Conservation (phyloP, 1,140 invertebrate genomes). For the Scylla paramamosain region DNA sequence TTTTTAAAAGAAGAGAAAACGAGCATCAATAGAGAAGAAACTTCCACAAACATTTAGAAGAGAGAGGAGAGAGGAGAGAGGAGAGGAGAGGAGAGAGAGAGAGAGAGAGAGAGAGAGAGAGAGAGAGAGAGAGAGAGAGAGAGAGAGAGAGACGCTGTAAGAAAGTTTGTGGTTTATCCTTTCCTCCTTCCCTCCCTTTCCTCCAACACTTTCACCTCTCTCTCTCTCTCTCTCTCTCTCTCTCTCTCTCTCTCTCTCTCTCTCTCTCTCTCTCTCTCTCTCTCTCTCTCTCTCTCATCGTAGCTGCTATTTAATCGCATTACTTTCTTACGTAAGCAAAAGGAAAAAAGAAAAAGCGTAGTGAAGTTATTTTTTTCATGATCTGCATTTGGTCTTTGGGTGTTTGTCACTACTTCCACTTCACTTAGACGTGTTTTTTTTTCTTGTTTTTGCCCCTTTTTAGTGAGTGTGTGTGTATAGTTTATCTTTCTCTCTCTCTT, state of each 20-base stretch:
- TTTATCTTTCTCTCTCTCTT: too few species aligned
- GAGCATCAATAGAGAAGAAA: too few species aligned
- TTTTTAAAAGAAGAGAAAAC: too few species aligned
- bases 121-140: neutral
- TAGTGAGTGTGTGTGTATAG: too few species aligned
- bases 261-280: conserved; percentile 17
- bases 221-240: neutral
- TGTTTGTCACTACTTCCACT: neutral
- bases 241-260: conserved; percentile 11
- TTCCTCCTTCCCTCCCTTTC: neutral
- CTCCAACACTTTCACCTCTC: neutral
- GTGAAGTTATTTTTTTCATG: too few species aligned
- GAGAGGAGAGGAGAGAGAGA: neutral
- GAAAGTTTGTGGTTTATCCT: neutral
- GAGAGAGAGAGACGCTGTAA: neutral
- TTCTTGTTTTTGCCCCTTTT: neutral
- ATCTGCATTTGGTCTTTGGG: too few species aligned
- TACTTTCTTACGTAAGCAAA: too few species aligned
- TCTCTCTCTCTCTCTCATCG: neutral
- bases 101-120: conserved; percentile 26
- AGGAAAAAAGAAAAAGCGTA: too few species aligned
- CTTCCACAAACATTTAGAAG: too few species aligned
- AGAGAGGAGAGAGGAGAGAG: too few species aligned
- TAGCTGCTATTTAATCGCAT: too few species aligned
- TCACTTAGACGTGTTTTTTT: neutral